Conservation (phyloP, 2,888 invertebrate species). For the Lingula anatina region DNA sequence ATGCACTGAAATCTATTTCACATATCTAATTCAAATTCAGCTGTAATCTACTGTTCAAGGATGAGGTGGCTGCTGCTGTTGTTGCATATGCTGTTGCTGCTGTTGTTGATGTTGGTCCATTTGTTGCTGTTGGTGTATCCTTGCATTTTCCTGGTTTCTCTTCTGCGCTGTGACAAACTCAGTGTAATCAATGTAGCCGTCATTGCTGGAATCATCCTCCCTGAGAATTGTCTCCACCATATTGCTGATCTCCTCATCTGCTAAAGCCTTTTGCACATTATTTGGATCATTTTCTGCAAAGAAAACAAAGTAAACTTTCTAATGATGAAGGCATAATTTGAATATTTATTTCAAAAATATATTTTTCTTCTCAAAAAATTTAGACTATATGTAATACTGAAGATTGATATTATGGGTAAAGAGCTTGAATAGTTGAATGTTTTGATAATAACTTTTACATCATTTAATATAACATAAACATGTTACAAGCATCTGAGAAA, state of each 20-base stretch:
- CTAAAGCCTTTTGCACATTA: neutral
- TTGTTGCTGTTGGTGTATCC: neutral
- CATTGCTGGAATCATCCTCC: constrained; percentile 32
- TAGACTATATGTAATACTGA: no score
- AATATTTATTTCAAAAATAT: no score
- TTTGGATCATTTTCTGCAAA: neutral
- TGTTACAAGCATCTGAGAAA: no score
- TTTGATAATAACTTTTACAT: no score
- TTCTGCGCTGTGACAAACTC: constrained; percentile 35
- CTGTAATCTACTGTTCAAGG: neutral
- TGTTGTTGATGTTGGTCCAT: constrained; percentile 5
- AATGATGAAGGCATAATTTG: no score
- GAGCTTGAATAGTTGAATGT: no score
- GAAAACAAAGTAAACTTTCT: no score
- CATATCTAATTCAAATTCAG: neutral
- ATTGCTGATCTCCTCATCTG: constrained; percentile 31
- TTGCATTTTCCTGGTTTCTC: constrained; percentile 14
- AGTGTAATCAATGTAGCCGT: constrained; percentile 38
- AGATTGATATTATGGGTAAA: no score
- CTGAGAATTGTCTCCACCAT: constrained; percentile 34
- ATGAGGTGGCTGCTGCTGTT: neutral
- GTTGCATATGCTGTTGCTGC: neutral
- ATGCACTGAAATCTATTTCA: neutral
- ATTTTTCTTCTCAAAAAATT: no score
- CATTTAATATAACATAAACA: no score